Evolutionary conservation across 2,888 invertebrate genomes (phyloP).

Genomic region (Thereva unica): DNA sequence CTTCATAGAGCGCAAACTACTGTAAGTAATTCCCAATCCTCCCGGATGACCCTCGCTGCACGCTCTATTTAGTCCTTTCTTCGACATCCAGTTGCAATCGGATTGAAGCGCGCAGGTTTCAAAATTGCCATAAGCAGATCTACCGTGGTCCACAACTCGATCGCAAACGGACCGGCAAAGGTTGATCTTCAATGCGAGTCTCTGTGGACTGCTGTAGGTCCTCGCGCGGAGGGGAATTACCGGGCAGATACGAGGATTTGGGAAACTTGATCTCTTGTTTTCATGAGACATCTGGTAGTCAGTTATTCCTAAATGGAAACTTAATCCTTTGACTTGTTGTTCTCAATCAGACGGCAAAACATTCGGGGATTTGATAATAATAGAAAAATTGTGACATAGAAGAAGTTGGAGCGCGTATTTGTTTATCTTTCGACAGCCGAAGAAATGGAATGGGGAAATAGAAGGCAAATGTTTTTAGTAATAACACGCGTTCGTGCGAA

Average conservation of each 20-base stretch:
- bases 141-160: constrained; percentile 12
- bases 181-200: constrained; percentile 25
- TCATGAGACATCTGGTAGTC: constrained; percentile 38
- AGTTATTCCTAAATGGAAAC: constrained; percentile 16
- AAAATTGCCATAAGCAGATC: neutral
- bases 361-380: too few species aligned
- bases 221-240: constrained; percentile 5
- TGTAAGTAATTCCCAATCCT: constrained; percentile 43
- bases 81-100: constrained; percentile 37
- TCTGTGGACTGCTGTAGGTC: constrained; percentile 34
- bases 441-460: too few species aligned
- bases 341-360: too few species aligned
- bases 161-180: constrained; percentile 26
- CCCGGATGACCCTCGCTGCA: constrained; percentile 39
- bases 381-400: too few species aligned
- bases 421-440: too few species aligned
- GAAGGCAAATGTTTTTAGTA: too few species aligned
- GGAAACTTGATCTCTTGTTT: constrained; percentile 41
- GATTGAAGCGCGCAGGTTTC: constrained; percentile 37
- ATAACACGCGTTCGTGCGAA: too few species aligned
- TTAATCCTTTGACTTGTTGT: constrained; percentile 15
- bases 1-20: constrained; percentile 45
- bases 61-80: constrained; percentile 39
- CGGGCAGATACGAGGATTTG: constrained; percentile 32
- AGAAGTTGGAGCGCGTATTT: too few species aligned